Evolutionary conservation across 2,113 vertebrate genomes (phyloP), one percentile per base, ranked within the genome.

Genomic region (Oreochromis spilurus): DNA sequence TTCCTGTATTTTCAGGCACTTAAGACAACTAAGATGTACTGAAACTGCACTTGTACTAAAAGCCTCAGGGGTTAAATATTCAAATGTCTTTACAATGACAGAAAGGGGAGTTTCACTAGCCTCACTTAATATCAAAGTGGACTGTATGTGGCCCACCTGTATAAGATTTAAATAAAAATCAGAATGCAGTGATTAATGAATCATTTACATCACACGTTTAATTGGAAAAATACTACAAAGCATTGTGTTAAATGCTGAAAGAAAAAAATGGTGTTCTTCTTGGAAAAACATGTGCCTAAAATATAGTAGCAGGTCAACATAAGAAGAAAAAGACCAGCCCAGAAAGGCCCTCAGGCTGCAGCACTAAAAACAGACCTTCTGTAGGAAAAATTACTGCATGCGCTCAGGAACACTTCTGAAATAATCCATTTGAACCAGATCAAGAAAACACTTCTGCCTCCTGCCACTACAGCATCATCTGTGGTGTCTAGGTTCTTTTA

Each of bases 121-220:
- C 36, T 67, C 34, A 40, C 34, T 21, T 67, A 67, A 67, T 38
- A 40, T 40, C 34, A 40, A 40, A 67, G 34, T 14, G 62, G 36
- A 34, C 62, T 40, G 0, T 38, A 67, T 21, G 62, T 67, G 62
- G 19, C 11, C 62, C 36, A 13, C 11, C n/a, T 43, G 38, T 72
- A 26, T 72, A 29, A 50, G 9, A 31, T 75, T 45, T 7, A 19
- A 31, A 50, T 50, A 75, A 75, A 75, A 31, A 50, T 31, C 24
- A 31, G 43, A 75, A 75, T 48, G 70, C 70, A 48, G 70, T 50
- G 43, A 75, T 75, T 75, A 48, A 75, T 17, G 6, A 75, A 29
- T 75, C 6, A 19, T 29, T 19, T 31, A 75, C 21, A 17, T 31
- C 43, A 48, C 26, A 7, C 2, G 0, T 75, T 48, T 7, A 75